Evolutionary conservation across 2,888 invertebrate species (phyloP), one percentile per base, ranked within the genome.

Genomic region (Malachius bipustulatus): DNA sequence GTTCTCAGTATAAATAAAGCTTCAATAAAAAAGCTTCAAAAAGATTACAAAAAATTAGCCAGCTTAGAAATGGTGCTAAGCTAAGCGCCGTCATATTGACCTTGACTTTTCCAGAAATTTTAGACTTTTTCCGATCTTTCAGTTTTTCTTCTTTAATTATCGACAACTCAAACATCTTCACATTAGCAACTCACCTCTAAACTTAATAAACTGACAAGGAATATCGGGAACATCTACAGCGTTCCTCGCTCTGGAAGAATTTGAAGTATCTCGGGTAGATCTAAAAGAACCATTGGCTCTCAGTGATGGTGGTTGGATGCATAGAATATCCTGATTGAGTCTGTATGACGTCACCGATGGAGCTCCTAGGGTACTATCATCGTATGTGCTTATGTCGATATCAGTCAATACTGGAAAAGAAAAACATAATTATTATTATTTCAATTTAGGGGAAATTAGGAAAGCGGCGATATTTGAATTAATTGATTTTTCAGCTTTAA

Each of bases 321-420:
- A 61, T 16, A 60, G 44, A 32, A 61, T 56, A 39, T 61, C 61
- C 29, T 57, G 51, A 44, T 51, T 61, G 50, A 61, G 47, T 47
- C 60, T 48, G 45, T 59, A 61, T 2, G 58, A 64, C 39, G 59
- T 56, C 26, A 60, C 56, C 16, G 60, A 59, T 27, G 57, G 59
- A n/a, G 61, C 53, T 43, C 55, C 59, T 29, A 60, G 41, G 11
- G 59, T 60, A 46, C 60, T 59, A 39, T 57, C 59, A 40, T 62
- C 60, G 48, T 60, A 62, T 3, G 57, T 66, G 62, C 67, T 59
- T 62, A 70, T 70, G 50, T 73, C 72, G 46, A 72, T 65, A 50
- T 73, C 72, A 37, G 71, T 69, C 57, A 73, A 59, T 47, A 72
- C 72, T 73, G 54, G 2, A 60, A 59, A 35, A 40, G 16, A 15